These are phyloP conservation scores for Xerus rutilus DNA, from an alignment of 2,797 vertebrate genomes.

Conservation along the genomic window DNA sequence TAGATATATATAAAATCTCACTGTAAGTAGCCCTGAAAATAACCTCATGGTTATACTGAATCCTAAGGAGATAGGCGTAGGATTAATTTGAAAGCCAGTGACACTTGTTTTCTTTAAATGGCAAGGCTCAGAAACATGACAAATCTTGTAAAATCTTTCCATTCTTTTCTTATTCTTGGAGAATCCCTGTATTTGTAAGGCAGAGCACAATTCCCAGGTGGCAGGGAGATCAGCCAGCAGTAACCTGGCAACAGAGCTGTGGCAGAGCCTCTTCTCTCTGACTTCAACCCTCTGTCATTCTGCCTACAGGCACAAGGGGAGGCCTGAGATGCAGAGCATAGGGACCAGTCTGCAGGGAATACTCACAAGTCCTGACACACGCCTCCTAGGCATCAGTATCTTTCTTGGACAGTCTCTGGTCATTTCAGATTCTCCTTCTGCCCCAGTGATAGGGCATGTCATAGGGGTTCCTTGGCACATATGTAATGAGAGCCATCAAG, in stretches of 20 bases:
- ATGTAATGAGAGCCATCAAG: fast-evolving
- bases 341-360: neutral
- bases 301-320: neutral
- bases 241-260: neutral
- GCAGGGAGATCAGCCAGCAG: neutral
- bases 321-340: neutral
- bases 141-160: neutral
- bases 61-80: neutral
- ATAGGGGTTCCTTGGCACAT: neutral
- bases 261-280: neutral
- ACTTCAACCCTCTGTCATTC: neutral
- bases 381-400: neutral
- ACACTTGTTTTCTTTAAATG: slow-evolving; percentile 18
- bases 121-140: neutral
- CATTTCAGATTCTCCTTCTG: neutral
- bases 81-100: neutral
- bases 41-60: neutral
- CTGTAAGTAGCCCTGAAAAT: neutral
- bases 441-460: fast-evolving
- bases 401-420: neutral
- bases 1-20: neutral
- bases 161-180: neutral
- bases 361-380: fast-evolving
- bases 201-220: neutral
- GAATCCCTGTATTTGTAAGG: neutral